Evolutionary conservation across 37 sponge, comb jelly and placozoan species (phyloP).

Genomic region (Halisarca cf. caerulea): DNA sequence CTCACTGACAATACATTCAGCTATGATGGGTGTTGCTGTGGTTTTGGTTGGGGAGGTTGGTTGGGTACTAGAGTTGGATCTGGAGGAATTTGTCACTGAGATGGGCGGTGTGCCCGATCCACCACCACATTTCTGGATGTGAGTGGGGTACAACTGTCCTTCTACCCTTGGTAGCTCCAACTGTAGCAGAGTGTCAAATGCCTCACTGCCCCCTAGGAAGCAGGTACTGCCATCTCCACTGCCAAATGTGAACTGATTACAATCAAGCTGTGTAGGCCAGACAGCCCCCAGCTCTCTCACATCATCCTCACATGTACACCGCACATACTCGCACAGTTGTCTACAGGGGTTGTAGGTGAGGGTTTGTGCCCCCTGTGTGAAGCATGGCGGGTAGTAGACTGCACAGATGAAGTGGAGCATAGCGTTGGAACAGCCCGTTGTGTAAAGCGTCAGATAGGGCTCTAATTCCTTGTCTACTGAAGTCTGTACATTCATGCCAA

Average conservation of each 20-base stretch:
- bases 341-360: constrained; percentile 46
- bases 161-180: background rate
- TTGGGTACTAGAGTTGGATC: background rate
- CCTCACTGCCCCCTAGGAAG: background rate
- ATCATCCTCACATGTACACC: constrained; percentile 12
- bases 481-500: background rate
- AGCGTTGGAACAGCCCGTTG: constrained; percentile 65
- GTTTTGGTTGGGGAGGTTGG: background rate
- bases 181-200: background rate
- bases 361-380: background rate
- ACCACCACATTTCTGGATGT: background rate
- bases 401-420: constrained; percentile 74
- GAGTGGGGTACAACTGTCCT: background rate
- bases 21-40: background rate
- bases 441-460: background rate
- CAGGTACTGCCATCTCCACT: background rate
- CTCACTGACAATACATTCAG: background rate
- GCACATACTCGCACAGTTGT: constrained; percentile 58
- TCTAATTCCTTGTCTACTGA: background rate
- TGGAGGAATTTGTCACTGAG: background rate
- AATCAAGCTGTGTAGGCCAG: constrained; percentile 73
- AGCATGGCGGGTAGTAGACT: constrained; percentile 71
- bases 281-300: background rate
- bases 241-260: background rate
- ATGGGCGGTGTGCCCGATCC: background rate